phyloP scores from a whole-genome alignment of 2,797 vertebrate genomes.

The Paguma larvata region DNA sequence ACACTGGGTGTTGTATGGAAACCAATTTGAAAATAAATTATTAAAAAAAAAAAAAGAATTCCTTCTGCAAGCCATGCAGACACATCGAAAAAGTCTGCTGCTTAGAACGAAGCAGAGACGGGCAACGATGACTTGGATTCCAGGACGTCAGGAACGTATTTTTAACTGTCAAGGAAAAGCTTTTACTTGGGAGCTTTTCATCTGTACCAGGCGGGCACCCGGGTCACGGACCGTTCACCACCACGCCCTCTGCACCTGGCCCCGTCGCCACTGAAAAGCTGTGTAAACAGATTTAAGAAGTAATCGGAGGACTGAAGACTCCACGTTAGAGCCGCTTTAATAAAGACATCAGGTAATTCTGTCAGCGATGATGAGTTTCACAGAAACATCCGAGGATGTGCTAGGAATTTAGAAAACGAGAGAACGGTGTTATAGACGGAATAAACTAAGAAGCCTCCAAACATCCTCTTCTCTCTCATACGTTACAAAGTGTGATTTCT shows the following conservation, averaged over 20 bases:
- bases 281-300: background rate
- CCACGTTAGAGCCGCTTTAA: background rate
- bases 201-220: background rate
- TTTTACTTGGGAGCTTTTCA: background rate
- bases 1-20: no score
- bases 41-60: no score
- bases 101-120: background rate
- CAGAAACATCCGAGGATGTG: background rate
- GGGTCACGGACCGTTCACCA: background rate
- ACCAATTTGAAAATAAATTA: no score
- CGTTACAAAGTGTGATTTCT: background rate
- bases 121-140: background rate
- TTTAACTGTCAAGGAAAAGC: background rate
- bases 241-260: background rate
- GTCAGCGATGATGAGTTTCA: background rate
- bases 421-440: background rate
- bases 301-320: background rate
- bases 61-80: background rate
- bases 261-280: background rate
- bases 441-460: background rate
- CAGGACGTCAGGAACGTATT: background rate
- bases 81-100: background rate
- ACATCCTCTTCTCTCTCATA: background rate
- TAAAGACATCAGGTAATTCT: background rate
- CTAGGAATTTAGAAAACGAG: background rate